Evolutionary conservation across 2,113 vertebrate species (phyloP).

Genomic region (Engraulis encrasicolus): DNA sequence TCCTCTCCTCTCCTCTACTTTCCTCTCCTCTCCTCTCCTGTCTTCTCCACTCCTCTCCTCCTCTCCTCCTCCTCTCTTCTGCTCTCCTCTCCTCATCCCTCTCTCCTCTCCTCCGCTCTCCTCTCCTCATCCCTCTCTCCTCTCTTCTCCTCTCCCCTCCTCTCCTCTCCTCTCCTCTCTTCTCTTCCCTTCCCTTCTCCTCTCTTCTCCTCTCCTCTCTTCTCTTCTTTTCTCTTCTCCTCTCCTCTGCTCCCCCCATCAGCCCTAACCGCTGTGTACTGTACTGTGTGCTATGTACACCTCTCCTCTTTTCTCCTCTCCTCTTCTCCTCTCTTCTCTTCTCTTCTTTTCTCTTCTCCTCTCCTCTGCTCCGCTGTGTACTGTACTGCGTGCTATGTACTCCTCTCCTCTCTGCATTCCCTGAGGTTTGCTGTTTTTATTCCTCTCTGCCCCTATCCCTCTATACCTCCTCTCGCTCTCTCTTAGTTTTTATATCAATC

Average conservation of each 20-base stretch:
- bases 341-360: conserved; percentile 74
- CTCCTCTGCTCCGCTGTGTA: conserved; percentile 68
- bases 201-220: no score
- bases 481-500: no score
- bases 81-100: conserved; percentile 67
- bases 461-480: background rate
- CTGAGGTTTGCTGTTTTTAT: conserved; percentile 39
- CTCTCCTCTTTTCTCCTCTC: conserved; percentile 63
- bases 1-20: background rate
- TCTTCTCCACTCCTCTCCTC: conserved; percentile 65
- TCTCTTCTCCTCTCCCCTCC: no score
- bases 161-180: no score
- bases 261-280: conserved; percentile 69
- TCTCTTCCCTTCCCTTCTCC: conserved; percentile 66
- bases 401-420: conserved; percentile 72
- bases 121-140: no score
- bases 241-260: conserved; percentile 62
- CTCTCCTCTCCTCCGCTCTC: conserved; percentile 65
- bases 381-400: conserved; percentile 67
- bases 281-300: no score
- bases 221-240: conserved; percentile 64
- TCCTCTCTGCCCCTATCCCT: background rate
- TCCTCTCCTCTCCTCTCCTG: conserved; percentile 67
- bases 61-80: conserved; percentile 60
- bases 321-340: conserved; percentile 68